Conservation (phyloP, 1,140 invertebrate genomes). For the Scaptomyza graminum region DNA sequence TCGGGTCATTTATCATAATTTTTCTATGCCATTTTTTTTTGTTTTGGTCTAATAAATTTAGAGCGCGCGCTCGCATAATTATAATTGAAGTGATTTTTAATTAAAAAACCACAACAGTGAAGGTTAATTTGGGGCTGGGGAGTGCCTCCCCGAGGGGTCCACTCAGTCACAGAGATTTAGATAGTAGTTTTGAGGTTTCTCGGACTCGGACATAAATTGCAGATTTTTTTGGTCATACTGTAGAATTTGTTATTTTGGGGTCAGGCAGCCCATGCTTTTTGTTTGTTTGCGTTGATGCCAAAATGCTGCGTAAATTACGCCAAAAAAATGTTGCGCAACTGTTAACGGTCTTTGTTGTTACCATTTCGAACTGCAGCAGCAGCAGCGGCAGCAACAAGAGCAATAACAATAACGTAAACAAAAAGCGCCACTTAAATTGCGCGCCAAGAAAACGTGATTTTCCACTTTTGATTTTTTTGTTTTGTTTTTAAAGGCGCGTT, state of each 20-base stretch:
- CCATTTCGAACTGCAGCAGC: slow-evolving; percentile 55
- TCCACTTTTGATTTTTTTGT: slow-evolving; percentile 68
- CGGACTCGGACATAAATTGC: slow-evolving; percentile 30
- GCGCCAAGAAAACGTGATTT: slow-evolving; percentile 77
- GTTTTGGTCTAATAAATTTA: slow-evolving; percentile 51
- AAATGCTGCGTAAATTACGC: slow-evolving; percentile 63
- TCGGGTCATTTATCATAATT: slow-evolving; percentile 63
- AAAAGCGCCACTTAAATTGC: slow-evolving; percentile 65
- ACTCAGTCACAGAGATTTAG: slow-evolving; percentile 43
- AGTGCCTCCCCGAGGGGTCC: slow-evolving; percentile 13
- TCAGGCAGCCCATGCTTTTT: slow-evolving; percentile 18
- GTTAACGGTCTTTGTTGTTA: slow-evolving; percentile 61
- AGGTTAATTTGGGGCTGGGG: slow-evolving; percentile 52
- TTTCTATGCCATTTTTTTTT: slow-evolving; percentile 6
- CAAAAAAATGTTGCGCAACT: slow-evolving; percentile 60
- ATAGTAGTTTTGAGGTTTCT: slow-evolving; percentile 54
- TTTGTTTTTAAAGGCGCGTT: slow-evolving; percentile 43
- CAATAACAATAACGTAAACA: slow-evolving; percentile 47
- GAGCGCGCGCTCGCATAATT: slow-evolving; percentile 59
- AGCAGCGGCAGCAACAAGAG: slow-evolving; percentile 46
- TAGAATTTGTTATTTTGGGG: slow-evolving; percentile 62
- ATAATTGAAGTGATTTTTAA: slow-evolving; percentile 69
- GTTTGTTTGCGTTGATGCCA: slow-evolving; percentile 35
- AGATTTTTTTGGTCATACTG: slow-evolving; percentile 36
- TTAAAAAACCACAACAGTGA: slow-evolving; percentile 62